Evolutionary conservation across 2,113 vertebrate genomes (phyloP).

Genomic region (Asarcornis scutulata): DNA sequence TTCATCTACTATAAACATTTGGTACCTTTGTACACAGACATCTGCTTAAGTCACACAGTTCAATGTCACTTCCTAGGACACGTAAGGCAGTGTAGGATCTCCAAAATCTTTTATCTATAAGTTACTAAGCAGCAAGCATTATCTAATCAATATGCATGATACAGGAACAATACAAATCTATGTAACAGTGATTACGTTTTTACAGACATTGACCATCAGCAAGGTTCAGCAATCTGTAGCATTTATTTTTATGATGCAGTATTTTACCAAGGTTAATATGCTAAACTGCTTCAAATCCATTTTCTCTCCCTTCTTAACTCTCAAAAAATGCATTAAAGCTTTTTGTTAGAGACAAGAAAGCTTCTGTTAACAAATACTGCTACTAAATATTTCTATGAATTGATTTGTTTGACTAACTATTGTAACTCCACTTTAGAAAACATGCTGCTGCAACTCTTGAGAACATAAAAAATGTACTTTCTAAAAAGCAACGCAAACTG

Average conservation of each 20-base stretch:
- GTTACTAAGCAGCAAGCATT: constrained; percentile 8
- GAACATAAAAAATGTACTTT: neutral
- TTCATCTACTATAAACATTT: constrained; percentile 22
- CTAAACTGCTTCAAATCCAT: neutral
- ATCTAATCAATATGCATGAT: constrained; percentile 68
- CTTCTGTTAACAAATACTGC: neutral
- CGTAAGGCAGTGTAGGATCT: neutral
- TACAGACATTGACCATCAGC: constrained; percentile 29
- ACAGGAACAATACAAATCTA: constrained; percentile 54
- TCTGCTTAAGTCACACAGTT: constrained; percentile 69
- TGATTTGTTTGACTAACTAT: neutral
- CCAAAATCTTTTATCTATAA: constrained; percentile 3
- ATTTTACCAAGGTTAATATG: constrained; percentile 6
- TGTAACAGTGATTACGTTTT: neutral
- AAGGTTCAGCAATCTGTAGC: constrained; percentile 12
- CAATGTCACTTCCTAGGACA: constrained; percentile 41
- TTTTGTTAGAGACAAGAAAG: constrained; percentile 40
- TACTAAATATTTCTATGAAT: neutral
- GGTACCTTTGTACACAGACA: constrained; percentile 42
- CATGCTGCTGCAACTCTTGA: neutral
- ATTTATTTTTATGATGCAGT: constrained; percentile 30
- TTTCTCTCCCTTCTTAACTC: neutral
- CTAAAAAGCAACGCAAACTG: neutral
- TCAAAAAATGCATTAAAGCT: neutral
- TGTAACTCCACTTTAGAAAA: neutral